These are phyloP conservation scores for Climacteris rufus DNA, from an alignment of 2,113 vertebrate species.

Conservation along the genomic window DNA sequence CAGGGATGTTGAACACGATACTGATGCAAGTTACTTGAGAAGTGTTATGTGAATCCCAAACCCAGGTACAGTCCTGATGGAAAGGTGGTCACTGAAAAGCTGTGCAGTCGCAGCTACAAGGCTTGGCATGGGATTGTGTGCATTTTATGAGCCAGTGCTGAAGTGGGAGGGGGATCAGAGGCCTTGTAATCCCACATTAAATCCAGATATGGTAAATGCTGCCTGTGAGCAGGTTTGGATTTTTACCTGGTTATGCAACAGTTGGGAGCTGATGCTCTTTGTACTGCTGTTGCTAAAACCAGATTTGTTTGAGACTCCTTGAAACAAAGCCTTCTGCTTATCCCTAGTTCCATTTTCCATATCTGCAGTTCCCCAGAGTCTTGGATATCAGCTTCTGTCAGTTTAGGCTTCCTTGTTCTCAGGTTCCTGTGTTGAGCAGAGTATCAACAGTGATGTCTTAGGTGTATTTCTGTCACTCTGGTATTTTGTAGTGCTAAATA, in stretches of 20 bases:
- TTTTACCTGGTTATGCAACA: background rate
- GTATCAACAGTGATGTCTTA: background rate
- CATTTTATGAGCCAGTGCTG: background rate
- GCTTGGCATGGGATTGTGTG: background rate
- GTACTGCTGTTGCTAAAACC: background rate
- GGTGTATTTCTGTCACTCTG: background rate
- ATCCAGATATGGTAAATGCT: background rate
- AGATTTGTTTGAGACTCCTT: background rate
- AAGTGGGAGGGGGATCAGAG: background rate
- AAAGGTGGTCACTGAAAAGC: background rate
- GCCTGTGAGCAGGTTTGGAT: background rate
- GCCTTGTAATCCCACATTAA: background rate
- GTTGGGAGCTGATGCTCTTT: background rate
- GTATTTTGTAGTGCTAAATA: background rate
- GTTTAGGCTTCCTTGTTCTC: background rate
- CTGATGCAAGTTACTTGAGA: background rate
- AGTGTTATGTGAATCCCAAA: background rate
- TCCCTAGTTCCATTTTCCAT: background rate
- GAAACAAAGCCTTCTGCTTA: background rate
- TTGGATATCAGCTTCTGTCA: background rate
- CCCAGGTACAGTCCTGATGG: background rate
- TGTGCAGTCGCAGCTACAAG: fast-evolving
- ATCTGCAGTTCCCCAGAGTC: background rate
- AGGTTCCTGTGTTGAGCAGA: background rate
- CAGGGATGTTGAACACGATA: background rate